Base-by-base conservation (phyloP, 2,888 invertebrate species). In the Cepaea hortensis region DNA sequence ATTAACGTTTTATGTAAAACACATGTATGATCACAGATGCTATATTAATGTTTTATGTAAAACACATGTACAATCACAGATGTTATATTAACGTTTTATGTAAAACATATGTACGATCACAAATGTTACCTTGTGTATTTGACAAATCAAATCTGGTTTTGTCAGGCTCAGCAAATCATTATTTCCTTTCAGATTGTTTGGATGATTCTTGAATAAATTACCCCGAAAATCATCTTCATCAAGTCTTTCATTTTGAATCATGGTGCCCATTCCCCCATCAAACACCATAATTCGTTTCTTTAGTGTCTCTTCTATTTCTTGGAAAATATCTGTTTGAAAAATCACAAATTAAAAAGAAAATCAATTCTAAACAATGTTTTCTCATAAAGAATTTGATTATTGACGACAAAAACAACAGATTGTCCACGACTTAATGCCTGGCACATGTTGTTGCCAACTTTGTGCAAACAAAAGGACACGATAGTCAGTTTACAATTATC, bases 211-310 rank as follows among this genome's bases (percentile, higher is more conserved):
- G 89, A 96, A 95, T 65, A 94, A 93, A 72, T 88, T 61, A 0
- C 95, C 95, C 68, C 95, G 91, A 91, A 95, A 96, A 90, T 95
- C 95, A 65, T 95, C 94, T 89, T 96, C 96, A 76, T 95, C 94
- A 85, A 96, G 92, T 80, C 93, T 91, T 84, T 95, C 93, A 83
- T 93, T 91, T 90, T 96, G 95, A 82, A 96, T 95, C 96, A 96
- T 96, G 7, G 96, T 96, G n/a, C 96, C 96, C 96, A 96, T 96
- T 13, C 95, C 96, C 65, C 96, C 95, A 93, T 95, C 95, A 89
- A 95, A 94, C 35, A 95, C 93, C 93, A 95, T 93, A 85, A 95
- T 95, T 61, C 95, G 92, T 85, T 95, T 90, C 87, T 90, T 90
- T 81, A 95, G 86, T 11, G 92, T 92, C 4, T 84, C 84, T 15